Percentiles rank a stretch among this genome's conserved stretches.
phyloP scores from a whole-genome alignment of 2,113 vertebrate genomes.

The Plotosus lineatus region DNA sequence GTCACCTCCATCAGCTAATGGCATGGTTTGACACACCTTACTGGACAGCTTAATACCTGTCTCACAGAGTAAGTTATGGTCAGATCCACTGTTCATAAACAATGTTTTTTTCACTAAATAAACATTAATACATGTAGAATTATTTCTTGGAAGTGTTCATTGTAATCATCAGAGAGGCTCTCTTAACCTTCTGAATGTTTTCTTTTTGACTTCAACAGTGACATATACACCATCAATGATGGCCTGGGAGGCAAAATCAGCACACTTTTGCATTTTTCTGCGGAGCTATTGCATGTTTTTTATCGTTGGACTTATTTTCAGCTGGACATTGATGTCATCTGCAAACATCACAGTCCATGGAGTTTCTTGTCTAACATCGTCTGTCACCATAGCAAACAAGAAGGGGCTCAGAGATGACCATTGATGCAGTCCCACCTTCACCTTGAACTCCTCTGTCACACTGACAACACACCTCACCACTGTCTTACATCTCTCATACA shows the following conservation, averaged over 20 bases:
- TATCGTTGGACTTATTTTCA: constrained; percentile 71
- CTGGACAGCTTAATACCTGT: constrained; percentile 73
- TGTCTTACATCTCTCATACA: too few species aligned
- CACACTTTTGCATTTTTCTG: constrained; percentile 69
- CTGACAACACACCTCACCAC: too few species aligned
- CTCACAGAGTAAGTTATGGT: constrained; percentile 70
- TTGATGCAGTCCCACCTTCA: too few species aligned
- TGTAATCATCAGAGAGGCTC: neutral
- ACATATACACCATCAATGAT: constrained; percentile 74
- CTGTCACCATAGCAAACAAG: too few species aligned
- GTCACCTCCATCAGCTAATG: constrained; percentile 78
- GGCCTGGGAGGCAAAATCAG: constrained; percentile 75
- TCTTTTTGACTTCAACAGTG: constrained; percentile 60
- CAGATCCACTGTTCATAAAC: neutral
- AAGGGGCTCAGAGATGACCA: too few species aligned
- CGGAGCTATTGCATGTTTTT: constrained; percentile 67
- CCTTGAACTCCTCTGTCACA: too few species aligned
- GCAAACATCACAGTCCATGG: too few species aligned
- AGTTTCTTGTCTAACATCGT: too few species aligned
- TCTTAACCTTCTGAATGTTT: neutral
- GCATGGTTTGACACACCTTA: constrained; percentile 76
- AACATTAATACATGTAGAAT: neutral
- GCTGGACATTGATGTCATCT: constrained; percentile 79
- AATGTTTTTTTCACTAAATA: neutral
- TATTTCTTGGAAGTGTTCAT: neutral